These are phyloP conservation scores for Ibycter americanus DNA, from an alignment of 2,797 vertebrate species.

Conservation along the genomic window DNA sequence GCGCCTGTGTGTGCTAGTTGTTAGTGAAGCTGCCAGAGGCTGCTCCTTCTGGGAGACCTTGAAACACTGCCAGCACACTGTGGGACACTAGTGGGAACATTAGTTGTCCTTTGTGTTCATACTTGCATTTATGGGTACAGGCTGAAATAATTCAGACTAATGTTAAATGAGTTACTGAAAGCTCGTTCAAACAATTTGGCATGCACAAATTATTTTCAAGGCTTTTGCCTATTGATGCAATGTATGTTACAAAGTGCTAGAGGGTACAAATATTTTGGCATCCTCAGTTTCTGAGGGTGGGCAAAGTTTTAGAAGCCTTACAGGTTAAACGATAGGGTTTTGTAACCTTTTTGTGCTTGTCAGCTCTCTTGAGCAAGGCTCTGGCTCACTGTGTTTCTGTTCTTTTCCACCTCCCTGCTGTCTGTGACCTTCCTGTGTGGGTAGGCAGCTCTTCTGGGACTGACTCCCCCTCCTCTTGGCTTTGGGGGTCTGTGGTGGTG, in stretches of 20 bases:
- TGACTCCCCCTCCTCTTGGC: not conserved
- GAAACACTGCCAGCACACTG: not conserved
- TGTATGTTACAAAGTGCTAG: not conserved
- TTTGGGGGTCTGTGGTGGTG: not conserved
- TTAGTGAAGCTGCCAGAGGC: not conserved
- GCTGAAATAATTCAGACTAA: not conserved
- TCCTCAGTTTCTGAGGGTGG: not conserved
- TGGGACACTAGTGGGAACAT: not conserved
- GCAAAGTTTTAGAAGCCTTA: not conserved
- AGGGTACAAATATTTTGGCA: not conserved
- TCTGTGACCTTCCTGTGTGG: fast-evolving
- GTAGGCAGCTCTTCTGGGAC: not conserved
- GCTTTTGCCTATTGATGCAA: not conserved
- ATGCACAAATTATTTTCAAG: not conserved
- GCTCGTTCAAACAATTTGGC: not conserved
- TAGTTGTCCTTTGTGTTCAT: not conserved
- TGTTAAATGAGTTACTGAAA: slow-evolving; percentile 25
- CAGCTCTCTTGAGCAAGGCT: not conserved
- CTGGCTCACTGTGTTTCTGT: not conserved
- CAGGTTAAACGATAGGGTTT: not conserved
- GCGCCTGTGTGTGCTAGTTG: not conserved
- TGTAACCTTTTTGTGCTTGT: not conserved
- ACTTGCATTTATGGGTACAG: not conserved
- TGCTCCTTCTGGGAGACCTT: slow-evolving; percentile 1
- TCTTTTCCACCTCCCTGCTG: not conserved